Evolutionary conservation across 2,888 invertebrate species (phyloP), one percentile per base, ranked within the genome.

Genomic region (Eupeodes latifasciatus): DNA sequence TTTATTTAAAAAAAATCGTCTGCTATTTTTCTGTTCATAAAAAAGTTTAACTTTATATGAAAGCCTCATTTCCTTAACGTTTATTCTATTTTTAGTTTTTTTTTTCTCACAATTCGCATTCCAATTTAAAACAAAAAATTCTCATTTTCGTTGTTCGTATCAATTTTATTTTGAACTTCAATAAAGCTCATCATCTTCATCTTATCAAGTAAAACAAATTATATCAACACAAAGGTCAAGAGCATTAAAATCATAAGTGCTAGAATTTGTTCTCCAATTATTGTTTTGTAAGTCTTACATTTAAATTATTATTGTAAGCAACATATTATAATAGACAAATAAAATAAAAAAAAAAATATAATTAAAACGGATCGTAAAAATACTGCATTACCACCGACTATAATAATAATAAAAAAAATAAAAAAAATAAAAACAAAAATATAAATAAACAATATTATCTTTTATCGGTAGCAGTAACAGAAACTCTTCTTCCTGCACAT

Each of bases 381-480:
- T 57, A 40, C 53, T 36, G 49, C 27, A 40, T 83, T 64, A 62
- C n/a, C 14, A 75, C 40, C n/a, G 16, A 34, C 67, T 51, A 62
- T 69, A 62, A 40, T 11, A 55, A n/a, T n/a, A n/a, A n/a, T n/a
- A n/a, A n/a, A 2, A 19, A 55, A 19, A 49, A 27, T 27, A 27
- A 27, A 27, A 40, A 55, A 19, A 49, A 27, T 27, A 27, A 27
- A 40, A 27, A 27, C 27, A 27, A 27, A 27, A 27, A n/a, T 9
- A n/a, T 9, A 40, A 40, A 40, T 40, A 57, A 11, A 19, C 40
- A 49, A 12, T 55, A 61, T 69, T 34, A 51, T 53, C 53, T 59
- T 59, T 81, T 90, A 93, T 47, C 92, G 92, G 88, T 92, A 91
- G 80, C 93, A 93, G 84, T 92, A 92, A 81, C 93, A 93, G 53